Base-by-base conservation (phyloP, 2,888 invertebrate genomes). In the Drosophila antonietae region DNA sequence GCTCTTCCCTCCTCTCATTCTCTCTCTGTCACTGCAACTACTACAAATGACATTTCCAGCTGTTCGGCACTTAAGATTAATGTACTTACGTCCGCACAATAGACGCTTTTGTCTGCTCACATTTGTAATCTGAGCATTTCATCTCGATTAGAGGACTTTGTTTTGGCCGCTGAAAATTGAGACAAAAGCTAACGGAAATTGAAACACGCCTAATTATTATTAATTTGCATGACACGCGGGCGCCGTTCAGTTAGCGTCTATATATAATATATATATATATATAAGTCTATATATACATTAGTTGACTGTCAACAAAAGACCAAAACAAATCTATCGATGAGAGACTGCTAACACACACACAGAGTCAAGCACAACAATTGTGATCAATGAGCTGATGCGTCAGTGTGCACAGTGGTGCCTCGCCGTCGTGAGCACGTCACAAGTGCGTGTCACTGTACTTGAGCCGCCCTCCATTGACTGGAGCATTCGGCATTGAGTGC, bases 131-230 rank as follows among this genome's bases (percentile, higher is more conserved):
- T 63, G 59, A 43, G 55, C 18, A 41, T 64, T 67, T 70, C 67
- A 75, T 75, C 80, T 70, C 62, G 59, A 67, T 78, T 66, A 55
- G 53, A 15, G n/a, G 44, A 20, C 41, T 35, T 46, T 39, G 33
- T 53, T 33, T 39, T 57, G 58, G 33, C 8, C 43, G 43, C 44
- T 62, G 44, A 44, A 53, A 64, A 53, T 14, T 41, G 68, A 63
- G 62, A 68, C 58, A 67, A 75, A 56, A 75, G 49, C 64, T 53
- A 68, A 68, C 80, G 80, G 67, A 78, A 80, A 80, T 63, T 83
- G 73, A 84, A 81, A 77, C 77, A 69, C 73, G 62, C 73, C 75
- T 87, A 85, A 85, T 89, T 89, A 85, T 87, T 85, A 87, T 85
- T 89, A 87, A 85, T 85, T 85, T 88, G 84, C 85, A 87, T 89